Evolutionary conservation across 2,113 vertebrate species (phyloP), one percentile per base, ranked within the genome.

Genomic region (Ceyx margarethae): DNA sequence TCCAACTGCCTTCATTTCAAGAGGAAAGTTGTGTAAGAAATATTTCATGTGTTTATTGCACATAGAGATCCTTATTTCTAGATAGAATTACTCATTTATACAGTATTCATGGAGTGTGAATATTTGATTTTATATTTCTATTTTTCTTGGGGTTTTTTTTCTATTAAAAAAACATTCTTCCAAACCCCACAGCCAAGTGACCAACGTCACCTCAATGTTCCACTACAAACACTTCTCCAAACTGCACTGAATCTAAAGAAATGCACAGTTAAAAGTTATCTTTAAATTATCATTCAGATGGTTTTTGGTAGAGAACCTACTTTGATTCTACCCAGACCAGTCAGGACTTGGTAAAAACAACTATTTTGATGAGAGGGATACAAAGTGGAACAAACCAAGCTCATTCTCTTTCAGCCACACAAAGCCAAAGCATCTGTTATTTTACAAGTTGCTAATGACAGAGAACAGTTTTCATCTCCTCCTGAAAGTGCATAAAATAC

Each of bases 371-470:
- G 58, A 74, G 37, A 54, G 46, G 67, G 61, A 68, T 60, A 42
- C 40, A 65, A 66, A 62, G 16, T 40, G 68, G 91, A 97, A 81
- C 35, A 87, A 65, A 61, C 83, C 90, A 42, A 86, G 81, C 58
- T 91, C 87, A 33, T 92, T 67, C 22, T 73, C 83, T 69, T 93
- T 66, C 40, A 91, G 87, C 87, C 93, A 89, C 87, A 96, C 95
- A 43, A 58, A 81, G 89, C 2, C 81, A 71, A 93, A 92, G 94
- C 95, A 97, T 96, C 96, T 98, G 96, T 90, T 90, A 84, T 97
- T 97, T 96, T 91, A 95, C 74, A 94, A 88, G 87, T 94, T 93
- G 80, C 83, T 95, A 96, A 97, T 91, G 94, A 96, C 81, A 94
- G 56, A 76, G 69, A 93, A 69, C 84, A 89, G 69, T 95, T 94